Base-by-base conservation (phyloP, 2,888 invertebrate species). In the Deilephila elpenor region DNA sequence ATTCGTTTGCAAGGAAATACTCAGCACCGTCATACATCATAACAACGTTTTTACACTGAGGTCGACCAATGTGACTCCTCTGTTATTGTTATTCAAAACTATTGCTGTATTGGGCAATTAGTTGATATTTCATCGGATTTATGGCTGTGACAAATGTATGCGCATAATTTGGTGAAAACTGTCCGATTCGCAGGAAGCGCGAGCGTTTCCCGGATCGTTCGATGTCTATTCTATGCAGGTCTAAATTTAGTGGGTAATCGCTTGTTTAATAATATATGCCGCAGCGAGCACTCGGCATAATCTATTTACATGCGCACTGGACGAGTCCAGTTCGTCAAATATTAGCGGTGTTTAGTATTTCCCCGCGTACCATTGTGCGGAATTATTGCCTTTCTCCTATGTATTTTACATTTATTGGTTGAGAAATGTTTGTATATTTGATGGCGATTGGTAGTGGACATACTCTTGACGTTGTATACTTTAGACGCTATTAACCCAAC, bases 181-280 rank as follows among this genome's bases (percentile, higher is more conserved):
- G 86, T 80, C 84, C 87, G 86, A 90, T 89, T 90, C 86, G 82
- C 86, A 84, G 88, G 84, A 86, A 86, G 80, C 82, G 81, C 79
- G 81, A 80, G 80, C 80, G 83, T 86, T 84, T 85, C 82, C 81
- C 83, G 84, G 84, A 86, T 84, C 82, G 82, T 76, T 76, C 83
- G 82, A 80, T 86, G 85, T 86, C 64, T 72, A 64, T 72, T 64
- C 88, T 87, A 88, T 89, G 86, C 88, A 88, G 83, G 88, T 89
- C 89, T 91, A 88, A 89, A 90, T 90, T 91, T 88, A 86, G 87
- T 79, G 83, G 82, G 84, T 88, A 91, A 91, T 91, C 86, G 86
- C 83, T 86, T 82, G 88, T 88, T 90, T 87, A 89, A 90, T 90
- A 90, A 89, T 89, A 86, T 83, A 89, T 85, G 84, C 82, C 80